Percentiles rank a stretch among this genome's conserved stretches.
These are phyloP conservation scores for Chelon labrosus DNA, from an alignment of 2,797 vertebrate genomes.

Conservation along the genomic window DNA sequence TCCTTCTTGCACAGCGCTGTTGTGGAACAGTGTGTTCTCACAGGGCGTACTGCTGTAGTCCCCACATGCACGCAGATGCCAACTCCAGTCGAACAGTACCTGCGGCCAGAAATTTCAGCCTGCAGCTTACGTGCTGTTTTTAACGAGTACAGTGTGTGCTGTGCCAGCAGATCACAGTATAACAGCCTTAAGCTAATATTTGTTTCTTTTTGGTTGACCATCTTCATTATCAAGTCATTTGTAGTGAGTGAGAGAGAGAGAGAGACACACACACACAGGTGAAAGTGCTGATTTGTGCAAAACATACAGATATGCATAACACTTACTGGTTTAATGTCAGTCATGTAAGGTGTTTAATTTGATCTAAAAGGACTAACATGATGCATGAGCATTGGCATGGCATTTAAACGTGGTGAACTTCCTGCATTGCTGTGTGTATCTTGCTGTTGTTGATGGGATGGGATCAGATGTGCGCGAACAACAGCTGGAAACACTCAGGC, in stretches of 20 bases:
- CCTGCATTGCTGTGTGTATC: background rate
- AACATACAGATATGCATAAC: too few species aligned
- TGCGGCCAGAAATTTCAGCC: conserved; percentile 62
- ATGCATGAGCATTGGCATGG: too few species aligned
- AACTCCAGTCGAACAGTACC: conserved; percentile 59
- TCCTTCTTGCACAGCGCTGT: conserved; percentile 51
- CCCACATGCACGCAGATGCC: conserved; percentile 50
- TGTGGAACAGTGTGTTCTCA: conserved; percentile 80
- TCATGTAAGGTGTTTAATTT: background rate
- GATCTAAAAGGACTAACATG: background rate
- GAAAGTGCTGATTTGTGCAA: too few species aligned
- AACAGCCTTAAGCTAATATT: conserved; percentile 13
- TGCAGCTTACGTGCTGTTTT: conserved; percentile 44
- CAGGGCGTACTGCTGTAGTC: conserved; percentile 56
- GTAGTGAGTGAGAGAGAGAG: too few species aligned
- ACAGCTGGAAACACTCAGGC: conserved; percentile 56
- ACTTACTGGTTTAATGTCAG: too few species aligned
- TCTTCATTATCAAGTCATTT: too few species aligned
- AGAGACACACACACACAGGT: too few species aligned
- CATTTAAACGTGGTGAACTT: background rate
- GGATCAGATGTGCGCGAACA: conserved; percentile 24
- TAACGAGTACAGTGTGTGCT: conserved; percentile 68
- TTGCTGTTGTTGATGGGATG: conserved; percentile 18
- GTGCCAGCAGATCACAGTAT: conserved; percentile 31
- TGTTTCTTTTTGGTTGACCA: conserved; percentile 7